Base-by-base conservation (phyloP, 2,113 vertebrate genomes). In the Pelecanus crispus region DNA sequence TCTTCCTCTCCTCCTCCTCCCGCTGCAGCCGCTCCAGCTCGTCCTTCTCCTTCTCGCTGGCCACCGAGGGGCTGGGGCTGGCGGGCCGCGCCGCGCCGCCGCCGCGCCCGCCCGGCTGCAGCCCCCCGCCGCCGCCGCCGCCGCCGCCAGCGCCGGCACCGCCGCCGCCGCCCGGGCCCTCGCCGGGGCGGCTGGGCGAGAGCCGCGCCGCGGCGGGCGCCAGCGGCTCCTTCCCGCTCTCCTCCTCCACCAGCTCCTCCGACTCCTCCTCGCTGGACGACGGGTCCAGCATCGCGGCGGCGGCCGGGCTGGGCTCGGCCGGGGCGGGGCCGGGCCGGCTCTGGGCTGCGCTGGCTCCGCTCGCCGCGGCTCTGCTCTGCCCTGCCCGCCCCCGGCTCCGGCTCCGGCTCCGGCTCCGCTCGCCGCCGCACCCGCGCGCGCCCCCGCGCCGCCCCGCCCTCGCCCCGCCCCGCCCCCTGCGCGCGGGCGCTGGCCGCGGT, bases 181-280 rank as follows among this genome's bases (percentile, higher is more conserved):
- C 99, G 97, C 98, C 99, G 91, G 98, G 99, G 98, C 98, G 97
- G 97, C 98, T 98, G 62, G 99, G 98, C 44, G 99, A 98, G 81
- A 98, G 97, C 59, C 98, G 98, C 15, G 98, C 97, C 68, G 97
- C 98, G 94, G 97, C 94, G 93, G 98, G 98, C 87, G 98, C 98
- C 88, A 98, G 95, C 95, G 96, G 98, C 97, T 98, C 98, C 98
- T 98, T 99, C 94, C 96, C 74, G 96, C 97, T 98, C 87, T 99
- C 98, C 91, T 99, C 98, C 91, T 99, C 99, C 94, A 98, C 97
- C 10, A 99, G 97, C 97, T 99, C 99, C 74, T 99, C 99, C 29
- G 99, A 98, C 97, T 99, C 99, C 95, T 99, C 99, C 95, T 99
- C 99, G 96, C 99, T 99, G 96, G 99, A 99, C 97, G 99, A 99